Conservation (phyloP, 2,113 vertebrate species). For the Dromas ardeola region DNA sequence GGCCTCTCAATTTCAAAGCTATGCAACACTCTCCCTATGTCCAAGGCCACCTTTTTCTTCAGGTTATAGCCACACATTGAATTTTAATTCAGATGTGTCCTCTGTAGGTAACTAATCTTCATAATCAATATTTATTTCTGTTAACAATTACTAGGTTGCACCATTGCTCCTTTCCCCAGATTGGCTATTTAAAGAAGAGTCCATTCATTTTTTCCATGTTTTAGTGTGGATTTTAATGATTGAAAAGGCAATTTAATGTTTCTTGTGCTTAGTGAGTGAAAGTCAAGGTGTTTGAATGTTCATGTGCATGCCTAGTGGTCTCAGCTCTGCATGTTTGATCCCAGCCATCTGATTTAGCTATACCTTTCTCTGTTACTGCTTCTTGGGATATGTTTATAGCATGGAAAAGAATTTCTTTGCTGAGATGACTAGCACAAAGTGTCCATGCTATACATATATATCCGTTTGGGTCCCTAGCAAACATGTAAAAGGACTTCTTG, state of each 20-base stretch:
- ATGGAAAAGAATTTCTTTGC: neutral
- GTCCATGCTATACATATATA: neutral
- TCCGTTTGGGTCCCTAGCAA: neutral
- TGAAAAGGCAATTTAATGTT: neutral
- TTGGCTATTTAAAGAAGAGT: neutral
- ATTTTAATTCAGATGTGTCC: neutral
- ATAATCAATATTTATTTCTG: neutral
- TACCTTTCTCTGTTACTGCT: neutral
- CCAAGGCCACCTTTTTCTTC: neutral
- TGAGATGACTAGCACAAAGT: neutral
- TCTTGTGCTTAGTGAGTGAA: neutral
- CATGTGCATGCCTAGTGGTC: neutral
- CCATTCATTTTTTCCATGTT: neutral
- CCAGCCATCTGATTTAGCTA: neutral
- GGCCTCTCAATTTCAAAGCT: neutral
- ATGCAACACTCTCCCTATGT: neutral
- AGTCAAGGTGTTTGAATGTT: neutral
- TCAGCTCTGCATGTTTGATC: fast-evolving
- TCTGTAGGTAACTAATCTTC: neutral
- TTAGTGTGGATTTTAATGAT: neutral
- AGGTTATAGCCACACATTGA: neutral
- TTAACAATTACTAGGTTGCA: neutral
- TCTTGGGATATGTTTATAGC: neutral
- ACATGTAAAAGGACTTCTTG: neutral
- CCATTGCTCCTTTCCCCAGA: neutral